Conservation (phyloP, 2,888 invertebrate genomes). For the Drosophila longiperda region DNA sequence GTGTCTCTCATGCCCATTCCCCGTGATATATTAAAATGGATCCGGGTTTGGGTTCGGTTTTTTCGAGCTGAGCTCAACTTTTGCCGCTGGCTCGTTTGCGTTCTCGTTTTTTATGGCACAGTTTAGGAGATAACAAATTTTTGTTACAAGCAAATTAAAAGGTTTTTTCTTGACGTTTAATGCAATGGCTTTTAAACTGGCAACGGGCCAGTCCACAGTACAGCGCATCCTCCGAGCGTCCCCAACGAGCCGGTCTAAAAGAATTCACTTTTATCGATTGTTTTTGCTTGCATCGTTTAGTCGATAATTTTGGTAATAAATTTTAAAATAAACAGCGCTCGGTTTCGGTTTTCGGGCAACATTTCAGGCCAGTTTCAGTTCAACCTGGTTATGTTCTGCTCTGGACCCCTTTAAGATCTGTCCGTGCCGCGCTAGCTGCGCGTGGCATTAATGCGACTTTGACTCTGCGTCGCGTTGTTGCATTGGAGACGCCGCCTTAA, state of each 20-base stretch:
- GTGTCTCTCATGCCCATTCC: constrained; percentile 31
- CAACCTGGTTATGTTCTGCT: constrained; percentile 9
- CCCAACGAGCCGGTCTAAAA: constrained; percentile 47
- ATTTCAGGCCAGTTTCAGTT: constrained; percentile 24
- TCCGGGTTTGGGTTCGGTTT: constrained; percentile 48
- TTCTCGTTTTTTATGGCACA: constrained; percentile 82
- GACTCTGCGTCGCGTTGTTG: constrained; percentile 7
- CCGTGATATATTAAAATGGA: constrained; percentile 81
- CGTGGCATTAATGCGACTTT: constrained; percentile 47
- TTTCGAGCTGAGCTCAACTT: constrained; percentile 9
- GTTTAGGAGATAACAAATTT: constrained; percentile 83
- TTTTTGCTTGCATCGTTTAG: constrained; percentile 83
- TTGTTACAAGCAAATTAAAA: constrained; percentile 84
- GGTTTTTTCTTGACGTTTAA: constrained; percentile 82
- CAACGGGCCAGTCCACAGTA: constrained; percentile 24
- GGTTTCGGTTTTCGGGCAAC: constrained; percentile 42
- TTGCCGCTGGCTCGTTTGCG: constrained; percentile 52
- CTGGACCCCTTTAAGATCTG: constrained; percentile 41
- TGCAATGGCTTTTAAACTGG: constrained; percentile 73
- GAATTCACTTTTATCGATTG: constrained; percentile 83
- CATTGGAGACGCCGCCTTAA: constrained; percentile 72
- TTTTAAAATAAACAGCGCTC: constrained; percentile 78
- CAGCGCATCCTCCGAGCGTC: constrained; percentile 22
- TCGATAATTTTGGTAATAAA: constrained; percentile 83
- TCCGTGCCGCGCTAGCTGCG: constrained; percentile 31